Evolutionary conservation across 2,113 vertebrate genomes (phyloP), one percentile per base, ranked within the genome.

Genomic region (Laticauda laticaudata): DNA sequence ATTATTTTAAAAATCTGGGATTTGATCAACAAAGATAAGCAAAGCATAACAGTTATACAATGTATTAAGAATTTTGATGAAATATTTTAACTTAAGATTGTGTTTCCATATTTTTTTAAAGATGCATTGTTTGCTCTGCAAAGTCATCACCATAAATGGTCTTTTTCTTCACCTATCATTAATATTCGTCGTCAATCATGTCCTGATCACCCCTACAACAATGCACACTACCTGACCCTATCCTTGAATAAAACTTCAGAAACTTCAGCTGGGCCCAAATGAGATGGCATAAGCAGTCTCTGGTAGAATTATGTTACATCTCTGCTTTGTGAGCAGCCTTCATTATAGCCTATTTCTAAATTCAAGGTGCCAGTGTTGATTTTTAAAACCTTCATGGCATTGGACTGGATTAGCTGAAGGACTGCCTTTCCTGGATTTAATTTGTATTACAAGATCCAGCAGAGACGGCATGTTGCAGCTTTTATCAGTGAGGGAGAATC

Each of bases 1-100:
- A 3, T 95, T 95, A 92, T 96, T 97, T 95, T 88, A 90, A 96
- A 81, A 95, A 94, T 90, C 21, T 91, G 86, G 43, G 2, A 94
- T 96, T 94, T 95, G 56, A 95, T 95, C 48, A 89, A 95, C 93
- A 96, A 56, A 90, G 91, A 85, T 93, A 56, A 15, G 93, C 53
- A 0, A 96, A 96, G 24, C 94, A 94, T 45, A 89, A 6, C 89
- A 89, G 21, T 61, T 90, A 55, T 34, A 95, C 61, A 34, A 0
- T 88, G 4, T 8, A 1, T 93, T 96, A 93, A 95, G 94, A 51
- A 87, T 88, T 93, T 87, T 24, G 64, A 45, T n/a, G 1, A 92
- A 59, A 94, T 91, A 93, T 94, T 94, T 45, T 91, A 91, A 95
- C 5, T 92, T 15, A 94, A 92, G 64, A 94, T 24, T 89, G 24